Evolutionary conservation across 1,140 invertebrate species (phyloP), one percentile per base, ranked within the genome.

Genomic region (Cyphomyrmex costatus): DNA sequence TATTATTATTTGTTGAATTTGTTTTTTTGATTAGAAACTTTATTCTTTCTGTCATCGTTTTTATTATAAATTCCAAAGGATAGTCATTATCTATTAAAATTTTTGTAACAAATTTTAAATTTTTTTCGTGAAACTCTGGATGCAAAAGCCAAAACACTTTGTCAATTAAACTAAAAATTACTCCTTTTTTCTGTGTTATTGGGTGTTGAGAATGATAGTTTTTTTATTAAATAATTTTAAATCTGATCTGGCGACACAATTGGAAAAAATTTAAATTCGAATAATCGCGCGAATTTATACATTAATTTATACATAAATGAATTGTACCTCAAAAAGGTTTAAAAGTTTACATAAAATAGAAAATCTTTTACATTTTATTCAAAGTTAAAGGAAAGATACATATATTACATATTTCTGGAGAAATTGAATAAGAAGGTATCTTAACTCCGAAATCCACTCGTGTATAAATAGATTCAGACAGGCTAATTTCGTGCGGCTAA

Each of bases 401-500:
- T 33, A 33, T 46, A 46, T 46, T n/a, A n/a, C n/a, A 49, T 42
- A 42, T 42, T n/a, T n/a, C 16, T 42, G 8, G 21, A 14, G 33
- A 27, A 42, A 42, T 71, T 0, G 3, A 2, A 24, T 10, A 36
- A 42, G 10, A 33, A 27, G n/a, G 6, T 53, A 56, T 42, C 56
- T 71, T 42, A 6, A 19, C 7, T 71, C 16, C 65, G 3, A 42
- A 27, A 56, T 42, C 12, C 27, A 36, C 46, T 70, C 42, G n/a
- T n/a, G 5, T 42, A 56, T 19, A 53, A 53, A 70, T 21, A 56
- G 33, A 71, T 80, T 30, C 24, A 16, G 46, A 71, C 53, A 46
- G n/a, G 14, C 36, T 85, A 85, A 85, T 85, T 51, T 78, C 82
- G 60, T 21, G 60, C 58, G 30, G 33, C n/a, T 61, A 61, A 53